Evolutionary conservation across 2,888 invertebrate species (phyloP).

Genomic region (Selenia dentaria): DNA sequence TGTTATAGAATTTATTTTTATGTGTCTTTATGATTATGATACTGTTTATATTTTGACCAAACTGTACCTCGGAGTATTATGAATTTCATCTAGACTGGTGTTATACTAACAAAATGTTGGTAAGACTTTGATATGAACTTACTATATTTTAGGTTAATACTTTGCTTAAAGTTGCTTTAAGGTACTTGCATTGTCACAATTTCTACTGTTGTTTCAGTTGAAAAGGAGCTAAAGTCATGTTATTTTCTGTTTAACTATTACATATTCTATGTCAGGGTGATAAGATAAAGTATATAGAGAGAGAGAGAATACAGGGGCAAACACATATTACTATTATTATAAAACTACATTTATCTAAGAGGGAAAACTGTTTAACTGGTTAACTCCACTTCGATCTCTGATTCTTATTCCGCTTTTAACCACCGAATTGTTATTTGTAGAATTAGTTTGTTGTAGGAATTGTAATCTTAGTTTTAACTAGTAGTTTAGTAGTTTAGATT

Average conservation of each 20-base stretch:
- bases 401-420: conserved; percentile 26
- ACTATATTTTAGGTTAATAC: background rate
- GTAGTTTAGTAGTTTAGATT: background rate
- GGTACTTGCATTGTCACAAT: background rate
- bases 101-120: background rate
- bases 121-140: conserved; percentile 8
- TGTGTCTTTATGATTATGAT: conserved; percentile 41
- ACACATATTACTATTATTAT: too few relatives aligned
- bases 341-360: background rate
- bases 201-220: background rate
- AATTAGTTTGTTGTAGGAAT: conserved; percentile 21
- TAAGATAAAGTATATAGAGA: too few relatives aligned
- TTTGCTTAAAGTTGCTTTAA: too few relatives aligned
- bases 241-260: background rate
- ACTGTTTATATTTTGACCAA: conserved; percentile 47
- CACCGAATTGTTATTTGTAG: conserved; percentile 27
- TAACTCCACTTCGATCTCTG: conserved; percentile 20
- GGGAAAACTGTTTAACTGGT: conserved; percentile 7
- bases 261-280: background rate
- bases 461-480: conserved; percentile 14
- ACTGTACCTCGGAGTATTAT: conserved; percentile 48
- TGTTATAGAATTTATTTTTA: conserved; percentile 43
- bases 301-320: too few relatives aligned
- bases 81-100: conserved; percentile 36
- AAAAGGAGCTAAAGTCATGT: background rate